Percentiles rank a stretch among this genome's conserved stretches.
Conservation (phyloP, 2,113 vertebrate genomes). For the Cyphomyrus plagiostoma region DNA sequence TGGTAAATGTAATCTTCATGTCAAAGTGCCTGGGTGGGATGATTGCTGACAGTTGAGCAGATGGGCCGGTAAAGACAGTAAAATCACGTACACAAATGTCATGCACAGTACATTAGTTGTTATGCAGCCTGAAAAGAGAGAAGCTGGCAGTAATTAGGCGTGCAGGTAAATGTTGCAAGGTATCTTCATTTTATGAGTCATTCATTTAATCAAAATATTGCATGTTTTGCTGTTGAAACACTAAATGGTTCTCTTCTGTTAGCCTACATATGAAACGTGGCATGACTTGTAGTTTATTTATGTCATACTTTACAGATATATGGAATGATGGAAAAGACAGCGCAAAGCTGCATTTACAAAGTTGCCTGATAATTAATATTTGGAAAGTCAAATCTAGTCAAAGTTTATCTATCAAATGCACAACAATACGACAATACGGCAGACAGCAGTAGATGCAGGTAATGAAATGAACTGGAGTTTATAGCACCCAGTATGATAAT, state of each 20-base stretch:
- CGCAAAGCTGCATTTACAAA: background rate
- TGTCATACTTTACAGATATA: background rate
- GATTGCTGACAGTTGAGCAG: background rate
- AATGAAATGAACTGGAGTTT: background rate
- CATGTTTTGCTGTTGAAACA: background rate
- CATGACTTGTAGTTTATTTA: background rate
- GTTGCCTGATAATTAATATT: background rate
- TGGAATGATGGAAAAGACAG: background rate
- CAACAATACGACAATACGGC: background rate
- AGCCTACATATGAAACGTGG: background rate
- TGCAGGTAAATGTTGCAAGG: background rate
- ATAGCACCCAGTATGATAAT: background rate
- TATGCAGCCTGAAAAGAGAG: background rate
- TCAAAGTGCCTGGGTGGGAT: background rate
- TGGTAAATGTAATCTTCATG: background rate
- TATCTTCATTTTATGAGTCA: background rate
- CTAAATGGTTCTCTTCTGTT: background rate
- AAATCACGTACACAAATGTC: background rate
- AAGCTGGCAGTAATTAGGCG: background rate
- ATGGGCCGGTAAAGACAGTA: background rate
- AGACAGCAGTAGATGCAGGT: background rate
- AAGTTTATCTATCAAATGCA: background rate
- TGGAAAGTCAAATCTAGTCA: background rate
- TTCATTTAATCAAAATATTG: background rate
- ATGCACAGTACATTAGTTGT: background rate